Evolutionary conservation across 2,888 invertebrate genomes (phyloP), one percentile per base, ranked within the genome.

Genomic region (Aphidius colemani): DNA sequence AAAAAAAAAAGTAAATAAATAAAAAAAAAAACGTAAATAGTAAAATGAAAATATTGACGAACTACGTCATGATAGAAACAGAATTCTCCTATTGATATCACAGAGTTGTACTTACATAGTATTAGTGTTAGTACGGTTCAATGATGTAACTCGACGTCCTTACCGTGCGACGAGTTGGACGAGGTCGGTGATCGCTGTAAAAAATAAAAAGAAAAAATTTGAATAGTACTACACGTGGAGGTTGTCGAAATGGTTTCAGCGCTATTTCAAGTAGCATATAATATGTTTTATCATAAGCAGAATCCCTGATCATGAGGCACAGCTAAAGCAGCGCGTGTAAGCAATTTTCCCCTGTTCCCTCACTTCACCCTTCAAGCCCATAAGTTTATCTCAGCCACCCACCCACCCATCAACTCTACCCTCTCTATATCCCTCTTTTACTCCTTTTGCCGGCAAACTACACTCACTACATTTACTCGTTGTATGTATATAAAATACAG

Each of bases 111-210:
- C 60, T 48, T 65, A 61, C 64, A 69, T 58, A 66, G 65, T 65
- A 68, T 64, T 63, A 70, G 67, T 70, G 65, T 69, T 68, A 67
- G 65, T 46, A 49, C 45, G 49, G 56, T 49, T 72, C 66, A 66
- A 71, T 78, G 79, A 79, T 79, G 79, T 79, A 78, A 78, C 77
- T 73, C 76, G 76, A 78, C 79, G 80, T 78, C 78, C 86, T 85
- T 86, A 86, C 86, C 85, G 84, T 85, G 84, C 83, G 84, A 76
- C 81, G 83, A 82, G 85, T 87, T 87, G 86, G 83, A 81, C 85
- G 86, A 87, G 87, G 87, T 87, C 87, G 86, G 85, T 84, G 86
- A 85, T 86, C 86, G 84, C 84, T 83, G 83, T 82, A 83, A 84
- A 82, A 83, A 79, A 81, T 81, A 81, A 30, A 30, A 30, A 30